These are phyloP conservation scores for Lampris incognitus DNA, from an alignment of 2,113 vertebrate genomes.

Conservation along the genomic window DNA sequence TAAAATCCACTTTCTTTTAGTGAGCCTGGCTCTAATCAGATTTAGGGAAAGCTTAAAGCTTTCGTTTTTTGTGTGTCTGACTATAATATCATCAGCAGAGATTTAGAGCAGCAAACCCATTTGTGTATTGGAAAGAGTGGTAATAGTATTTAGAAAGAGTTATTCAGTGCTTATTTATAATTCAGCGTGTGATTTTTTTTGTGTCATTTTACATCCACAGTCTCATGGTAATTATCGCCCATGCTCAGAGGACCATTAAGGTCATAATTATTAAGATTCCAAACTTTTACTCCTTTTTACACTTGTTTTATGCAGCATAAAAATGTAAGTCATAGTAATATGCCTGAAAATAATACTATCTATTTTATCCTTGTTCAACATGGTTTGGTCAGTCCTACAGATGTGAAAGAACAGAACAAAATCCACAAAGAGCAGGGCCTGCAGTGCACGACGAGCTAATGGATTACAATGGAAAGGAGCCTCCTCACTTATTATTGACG, in stretches of 20 bases:
- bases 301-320: conserved; percentile 63
- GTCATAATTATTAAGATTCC: conserved; percentile 68
- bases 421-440: too few species aligned
- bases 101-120: conserved; percentile 63
- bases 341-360: conserved; percentile 51
- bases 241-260: conserved; percentile 65
- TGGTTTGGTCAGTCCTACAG: background rate
- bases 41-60: conserved; percentile 48
- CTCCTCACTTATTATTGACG: too few species aligned
- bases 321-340: conserved; percentile 59
- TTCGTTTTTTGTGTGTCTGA: conserved; percentile 35
- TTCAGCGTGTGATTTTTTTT: conserved; percentile 54
- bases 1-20: background rate
- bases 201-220: conserved; percentile 48
- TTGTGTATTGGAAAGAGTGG: conserved; percentile 54
- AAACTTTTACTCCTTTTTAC: conserved; percentile 45
- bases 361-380: conserved; percentile 47
- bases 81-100: conserved; percentile 56
- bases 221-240: conserved; percentile 66
- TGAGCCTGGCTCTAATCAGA: conserved; percentile 61
- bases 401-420: too few species aligned
- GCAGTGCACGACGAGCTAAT: too few species aligned
- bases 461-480: too few species aligned
- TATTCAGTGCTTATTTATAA: conserved; percentile 44
- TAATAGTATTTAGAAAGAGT: conserved; percentile 61